A percentile compares a stretch with the other conserved stretches of the same genome.
phyloP scores from a whole-genome alignment of 2,888 invertebrate genomes.

The Craniophora ligustri region DNA sequence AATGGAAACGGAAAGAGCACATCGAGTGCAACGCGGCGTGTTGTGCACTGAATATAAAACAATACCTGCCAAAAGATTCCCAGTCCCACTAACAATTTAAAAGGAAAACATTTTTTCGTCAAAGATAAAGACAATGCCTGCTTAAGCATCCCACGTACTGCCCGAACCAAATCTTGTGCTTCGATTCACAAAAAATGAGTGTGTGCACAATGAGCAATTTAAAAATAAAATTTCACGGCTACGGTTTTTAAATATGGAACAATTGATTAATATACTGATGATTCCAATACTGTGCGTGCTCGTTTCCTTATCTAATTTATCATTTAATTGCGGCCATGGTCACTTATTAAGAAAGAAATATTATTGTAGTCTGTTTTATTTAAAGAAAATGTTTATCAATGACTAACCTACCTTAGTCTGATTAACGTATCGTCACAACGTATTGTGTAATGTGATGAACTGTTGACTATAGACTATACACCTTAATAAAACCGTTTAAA shows the following conservation, averaged over 20 bases:
- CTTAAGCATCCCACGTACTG: no score
- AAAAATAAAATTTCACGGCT: no score
- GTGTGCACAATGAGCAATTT: no score
- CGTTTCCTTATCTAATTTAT: conserved; percentile 8
- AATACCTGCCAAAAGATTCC: conserved; percentile 5
- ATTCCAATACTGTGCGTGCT: background rate
- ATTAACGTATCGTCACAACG: no score
- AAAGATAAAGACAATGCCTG: background rate
- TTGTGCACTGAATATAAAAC: conserved; percentile 27
- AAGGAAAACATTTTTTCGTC: background rate
- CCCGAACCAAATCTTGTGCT: no score
- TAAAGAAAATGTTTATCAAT: no score
- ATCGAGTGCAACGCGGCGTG: conserved; percentile 8
- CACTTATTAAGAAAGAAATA: conserved; percentile 11
- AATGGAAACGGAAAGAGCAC: conserved; percentile 35
- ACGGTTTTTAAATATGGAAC: conserved; percentile 1
- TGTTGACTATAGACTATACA: no score
- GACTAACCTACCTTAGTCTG: no score
- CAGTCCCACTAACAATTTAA: conserved; percentile 5
- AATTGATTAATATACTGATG: background rate
- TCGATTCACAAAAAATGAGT: no score
- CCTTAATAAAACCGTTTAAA: no score
- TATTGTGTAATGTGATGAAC: no score
- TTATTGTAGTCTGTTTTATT: background rate
- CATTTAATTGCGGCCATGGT: conserved; percentile 20